Conservation (phyloP, 2,888 invertebrate genomes). For the Tuta absoluta region DNA sequence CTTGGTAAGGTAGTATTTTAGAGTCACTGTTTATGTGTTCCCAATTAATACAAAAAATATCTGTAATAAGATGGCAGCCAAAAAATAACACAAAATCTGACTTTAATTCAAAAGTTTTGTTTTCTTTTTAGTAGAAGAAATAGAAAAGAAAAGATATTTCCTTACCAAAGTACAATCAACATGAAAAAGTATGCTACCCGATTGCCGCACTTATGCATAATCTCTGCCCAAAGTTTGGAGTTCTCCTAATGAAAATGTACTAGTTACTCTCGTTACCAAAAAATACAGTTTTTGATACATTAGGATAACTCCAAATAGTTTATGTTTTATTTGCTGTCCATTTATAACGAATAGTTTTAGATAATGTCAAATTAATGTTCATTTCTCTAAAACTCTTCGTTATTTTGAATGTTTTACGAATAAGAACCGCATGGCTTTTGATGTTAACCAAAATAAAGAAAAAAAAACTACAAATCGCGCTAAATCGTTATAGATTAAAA, state of each 20-base stretch:
- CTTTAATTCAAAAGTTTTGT: neutral
- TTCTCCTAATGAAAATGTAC: constrained; percentile 18
- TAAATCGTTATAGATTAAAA: neutral
- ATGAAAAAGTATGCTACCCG: constrained; percentile 1
- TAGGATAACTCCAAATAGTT: constrained; percentile 21
- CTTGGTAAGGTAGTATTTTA: neutral
- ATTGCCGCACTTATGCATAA: constrained; percentile 20
- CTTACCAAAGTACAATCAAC: neutral
- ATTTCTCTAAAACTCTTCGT: neutral
- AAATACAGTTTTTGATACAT: neutral
- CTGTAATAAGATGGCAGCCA: no score
- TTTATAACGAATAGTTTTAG: neutral
- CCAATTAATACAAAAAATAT: no score
- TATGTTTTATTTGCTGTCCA: constrained; percentile 32
- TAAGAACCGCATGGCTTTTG: constrained; percentile 52
- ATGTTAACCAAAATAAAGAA: constrained; percentile 35
- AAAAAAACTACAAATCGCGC: constrained; percentile 15
- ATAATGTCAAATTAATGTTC: neutral
- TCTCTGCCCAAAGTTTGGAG: constrained; percentile 19
- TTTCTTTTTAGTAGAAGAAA: no score
- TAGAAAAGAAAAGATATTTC: neutral
- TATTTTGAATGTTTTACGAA: constrained; percentile 20
- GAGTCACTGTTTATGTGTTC: neutral
- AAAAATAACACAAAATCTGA: no score
- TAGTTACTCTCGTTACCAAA: no score